These are phyloP conservation scores for Gymnothorax javanicus DNA, from an alignment of 2,797 vertebrate species.

Conservation along the genomic window DNA sequence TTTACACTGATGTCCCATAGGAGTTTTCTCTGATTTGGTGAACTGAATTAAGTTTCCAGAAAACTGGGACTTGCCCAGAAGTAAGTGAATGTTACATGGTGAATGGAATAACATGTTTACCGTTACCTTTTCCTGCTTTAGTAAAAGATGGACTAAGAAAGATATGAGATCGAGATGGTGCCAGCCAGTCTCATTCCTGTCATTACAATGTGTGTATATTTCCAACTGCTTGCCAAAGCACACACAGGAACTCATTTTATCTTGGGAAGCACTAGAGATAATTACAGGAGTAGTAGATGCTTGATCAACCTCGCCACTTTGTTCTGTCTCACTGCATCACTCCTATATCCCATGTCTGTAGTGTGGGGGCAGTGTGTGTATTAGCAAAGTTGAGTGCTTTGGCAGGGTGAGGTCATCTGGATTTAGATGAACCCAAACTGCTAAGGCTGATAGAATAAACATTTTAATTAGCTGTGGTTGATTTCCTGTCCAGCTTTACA, in stretches of 20 bases:
- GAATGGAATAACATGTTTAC: not conserved
- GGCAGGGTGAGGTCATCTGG: not conserved
- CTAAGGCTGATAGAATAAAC: not conserved
- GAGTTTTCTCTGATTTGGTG: not conserved
- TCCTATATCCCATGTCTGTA: not conserved
- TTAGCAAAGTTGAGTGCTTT: not conserved
- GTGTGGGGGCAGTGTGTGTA: not conserved
- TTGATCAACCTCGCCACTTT: conserved; percentile 4
- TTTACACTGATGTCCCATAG: not conserved
- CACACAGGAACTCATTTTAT: conserved; percentile 48
- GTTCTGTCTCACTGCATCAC: not conserved
- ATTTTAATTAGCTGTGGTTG: not conserved
- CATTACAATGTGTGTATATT: conserved; percentile 44
- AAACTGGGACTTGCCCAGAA: not conserved
- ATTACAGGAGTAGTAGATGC: conserved; percentile 38
- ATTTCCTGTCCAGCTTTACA: not conserved
- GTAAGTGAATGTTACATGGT: not conserved
- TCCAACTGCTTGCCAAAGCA: conserved; percentile 44
- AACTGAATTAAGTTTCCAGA: not conserved
- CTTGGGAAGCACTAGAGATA: conserved; percentile 43
- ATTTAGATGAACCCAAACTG: not conserved
- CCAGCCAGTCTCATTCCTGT: conserved; percentile 50
- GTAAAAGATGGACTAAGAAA: conserved; percentile 32
- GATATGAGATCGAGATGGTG: conserved; percentile 30
- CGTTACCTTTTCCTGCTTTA: not conserved